Evolutionary conservation across 2,888 invertebrate species (phyloP), one percentile per base, ranked within the genome.

Genomic region (Baccha elongata): DNA sequence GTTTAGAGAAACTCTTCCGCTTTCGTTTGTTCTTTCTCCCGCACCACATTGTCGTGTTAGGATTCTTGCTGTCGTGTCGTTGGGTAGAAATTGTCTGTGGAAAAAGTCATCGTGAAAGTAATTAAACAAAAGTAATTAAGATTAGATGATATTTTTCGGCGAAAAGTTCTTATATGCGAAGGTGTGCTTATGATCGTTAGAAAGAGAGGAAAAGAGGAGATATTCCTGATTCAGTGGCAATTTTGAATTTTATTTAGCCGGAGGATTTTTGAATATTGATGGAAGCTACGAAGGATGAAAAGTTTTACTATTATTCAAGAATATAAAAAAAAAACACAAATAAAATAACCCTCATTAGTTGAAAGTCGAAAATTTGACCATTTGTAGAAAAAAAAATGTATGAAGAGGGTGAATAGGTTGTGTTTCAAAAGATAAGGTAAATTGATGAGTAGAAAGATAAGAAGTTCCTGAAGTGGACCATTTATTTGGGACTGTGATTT

Each of bases 101-200:
- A 64, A 55, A 73, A 83, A 83, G 83, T 83, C 78, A 87, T 86
- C 88, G 88, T 87, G 87, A 88, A 89, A 89, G 90, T 89, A 90
- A 90, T 89, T 90, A 89, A 90, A 89, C 90, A 89, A 89, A 90
- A 90, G 89, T 89, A 89, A 89, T 90, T 89, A 89, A 90, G 89
- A 89, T 90, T 89, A 89, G 87, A 83, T 68, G 72, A 72, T 74
- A 73, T 76, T 78, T 68, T 76, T 68, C 48, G 53, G 17, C 26
- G 40, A 68, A 69, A 71, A 71, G 29, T 75, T 60, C n/a, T 58
- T 53, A 21, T 60, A 65, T 15, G 53, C 11, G 3, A 26, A 64
- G 58, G 69, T 71, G 58, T 60, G 44, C 42, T 52, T 79, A 52
- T 21, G 48, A 21, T 44, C 48, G 53, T 72, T 32, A 52, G 29